A percentile compares a stretch with the other conserved stretches of the same genome.
Evolutionary conservation across 2,888 invertebrate species (phyloP).

Genomic region (Eupithecia insigniata): DNA sequence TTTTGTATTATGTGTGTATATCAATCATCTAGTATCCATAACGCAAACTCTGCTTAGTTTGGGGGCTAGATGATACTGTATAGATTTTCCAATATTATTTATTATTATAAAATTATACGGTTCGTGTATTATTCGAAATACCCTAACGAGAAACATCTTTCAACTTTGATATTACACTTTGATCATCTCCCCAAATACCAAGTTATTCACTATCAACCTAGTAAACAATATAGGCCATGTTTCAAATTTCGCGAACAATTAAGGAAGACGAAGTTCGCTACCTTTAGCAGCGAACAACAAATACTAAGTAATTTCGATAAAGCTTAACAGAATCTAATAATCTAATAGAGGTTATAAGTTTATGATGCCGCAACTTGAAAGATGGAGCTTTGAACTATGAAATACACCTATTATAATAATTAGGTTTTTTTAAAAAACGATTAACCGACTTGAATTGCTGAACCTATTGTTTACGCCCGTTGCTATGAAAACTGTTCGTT

Average conservation of each 20-base stretch:
- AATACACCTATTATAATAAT: background rate
- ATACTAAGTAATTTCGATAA: constrained; percentile 45
- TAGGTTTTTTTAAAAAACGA: too few species aligned
- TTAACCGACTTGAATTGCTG: too few species aligned
- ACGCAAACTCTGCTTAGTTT: too few species aligned
- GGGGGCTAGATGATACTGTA: too few species aligned
- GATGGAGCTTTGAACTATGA: constrained; percentile 10
- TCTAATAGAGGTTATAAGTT: constrained; percentile 44
- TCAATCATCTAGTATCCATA: too few species aligned
- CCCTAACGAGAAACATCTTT: background rate
- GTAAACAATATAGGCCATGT: constrained; percentile 2
- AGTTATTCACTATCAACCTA: background rate
- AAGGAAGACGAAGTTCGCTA: constrained; percentile 1
- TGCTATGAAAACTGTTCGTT: too few species aligned
- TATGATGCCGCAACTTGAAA: constrained; percentile 12
- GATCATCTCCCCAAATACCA: background rate
- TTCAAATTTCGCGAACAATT: constrained; percentile 8
- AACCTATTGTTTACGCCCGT: too few species aligned
- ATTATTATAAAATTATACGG: too few species aligned
- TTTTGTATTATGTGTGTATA: too few species aligned
- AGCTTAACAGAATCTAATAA: too few species aligned
- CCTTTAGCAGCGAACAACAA: constrained; percentile 18
- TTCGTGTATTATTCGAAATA: too few species aligned
- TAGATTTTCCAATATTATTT: too few species aligned
- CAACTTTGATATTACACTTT: background rate